Percentiles rank a stretch among this genome's conserved stretches.
Evolutionary conservation across 2,797 vertebrate genomes (phyloP).

Genomic region (Mycteria americana): DNA sequence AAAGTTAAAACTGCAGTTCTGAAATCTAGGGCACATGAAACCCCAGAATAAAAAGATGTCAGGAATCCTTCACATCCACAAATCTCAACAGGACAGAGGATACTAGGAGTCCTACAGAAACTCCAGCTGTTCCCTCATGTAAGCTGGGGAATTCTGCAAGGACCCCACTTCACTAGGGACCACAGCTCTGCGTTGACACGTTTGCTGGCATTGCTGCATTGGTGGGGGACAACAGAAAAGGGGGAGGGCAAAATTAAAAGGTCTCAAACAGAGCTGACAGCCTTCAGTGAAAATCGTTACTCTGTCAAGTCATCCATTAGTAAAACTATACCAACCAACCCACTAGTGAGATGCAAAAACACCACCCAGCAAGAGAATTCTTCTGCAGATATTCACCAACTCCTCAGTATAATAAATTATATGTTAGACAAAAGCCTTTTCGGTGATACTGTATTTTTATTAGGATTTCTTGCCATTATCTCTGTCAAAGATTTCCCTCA

Average conservation of each 20-base stretch:
- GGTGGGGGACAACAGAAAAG: background rate
- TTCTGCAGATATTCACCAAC: background rate
- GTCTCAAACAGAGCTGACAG: background rate
- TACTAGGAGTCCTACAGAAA: background rate
- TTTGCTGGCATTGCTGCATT: background rate
- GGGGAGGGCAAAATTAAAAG: background rate
- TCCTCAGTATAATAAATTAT: background rate
- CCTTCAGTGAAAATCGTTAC: background rate
- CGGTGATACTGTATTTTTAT: background rate
- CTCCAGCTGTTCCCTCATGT: background rate
- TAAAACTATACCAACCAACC: background rate
- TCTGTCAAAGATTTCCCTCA: background rate
- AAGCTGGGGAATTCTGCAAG: background rate
- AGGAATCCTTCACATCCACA: background rate
- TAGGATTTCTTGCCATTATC: background rate
- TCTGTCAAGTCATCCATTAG: background rate
- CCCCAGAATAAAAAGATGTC: background rate
- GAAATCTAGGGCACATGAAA: background rate
- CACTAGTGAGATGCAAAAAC: background rate
- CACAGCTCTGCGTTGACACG: background rate
- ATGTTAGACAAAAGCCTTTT: background rate
- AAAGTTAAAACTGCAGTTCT: background rate
- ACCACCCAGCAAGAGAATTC: background rate
- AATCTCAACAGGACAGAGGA: background rate
- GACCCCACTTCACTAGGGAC: background rate